A percentile compares a stretch with the other conserved stretches of the same genome.
These are phyloP conservation scores for Cyrtorhinus lividipennis DNA, from an alignment of 1,140 invertebrate genomes.

Conservation along the genomic window DNA sequence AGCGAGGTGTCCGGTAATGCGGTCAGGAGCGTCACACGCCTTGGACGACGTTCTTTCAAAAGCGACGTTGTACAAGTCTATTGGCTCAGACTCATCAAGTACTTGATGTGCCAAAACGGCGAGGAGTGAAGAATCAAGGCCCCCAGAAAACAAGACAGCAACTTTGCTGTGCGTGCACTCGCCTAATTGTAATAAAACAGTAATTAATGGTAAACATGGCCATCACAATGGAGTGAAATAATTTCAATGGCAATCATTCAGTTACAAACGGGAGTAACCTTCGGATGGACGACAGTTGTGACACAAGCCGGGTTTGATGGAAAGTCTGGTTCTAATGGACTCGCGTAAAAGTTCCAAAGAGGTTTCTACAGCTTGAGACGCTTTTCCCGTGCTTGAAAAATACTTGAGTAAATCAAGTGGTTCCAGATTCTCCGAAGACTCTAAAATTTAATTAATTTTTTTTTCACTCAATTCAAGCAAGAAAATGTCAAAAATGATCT, in stretches of 20 bases:
- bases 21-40: slow-evolving; percentile 55
- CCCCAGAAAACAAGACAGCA: slow-evolving; percentile 86
- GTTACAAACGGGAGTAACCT: not conserved
- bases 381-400: no score
- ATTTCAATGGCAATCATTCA: slow-evolving; percentile 24
- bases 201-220: slow-evolving; percentile 33
- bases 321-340: not conserved
- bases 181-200: slow-evolving; percentile 34
- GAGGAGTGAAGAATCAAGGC: slow-evolving; percentile 83
- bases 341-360: not conserved
- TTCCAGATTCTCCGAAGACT: no score
- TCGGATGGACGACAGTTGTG: not conserved
- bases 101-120: slow-evolving; percentile 63
- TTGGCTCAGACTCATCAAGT: slow-evolving; percentile 48
- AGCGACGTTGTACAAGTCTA: slow-evolving; percentile 95
- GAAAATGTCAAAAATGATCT: no score
- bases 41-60: slow-evolving; percentile 45
- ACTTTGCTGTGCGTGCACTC: slow-evolving; percentile 55
- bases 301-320: not conserved
- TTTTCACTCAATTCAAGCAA: no score
- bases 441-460: no score
- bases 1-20: slow-evolving; percentile 58
- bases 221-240: no score
- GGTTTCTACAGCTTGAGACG: no score
- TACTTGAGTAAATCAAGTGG: no score